Percentiles rank a stretch among this genome's conserved stretches.
phyloP scores from a whole-genome alignment of 2,113 vertebrate species.

The Asarcornis scutulata region DNA sequence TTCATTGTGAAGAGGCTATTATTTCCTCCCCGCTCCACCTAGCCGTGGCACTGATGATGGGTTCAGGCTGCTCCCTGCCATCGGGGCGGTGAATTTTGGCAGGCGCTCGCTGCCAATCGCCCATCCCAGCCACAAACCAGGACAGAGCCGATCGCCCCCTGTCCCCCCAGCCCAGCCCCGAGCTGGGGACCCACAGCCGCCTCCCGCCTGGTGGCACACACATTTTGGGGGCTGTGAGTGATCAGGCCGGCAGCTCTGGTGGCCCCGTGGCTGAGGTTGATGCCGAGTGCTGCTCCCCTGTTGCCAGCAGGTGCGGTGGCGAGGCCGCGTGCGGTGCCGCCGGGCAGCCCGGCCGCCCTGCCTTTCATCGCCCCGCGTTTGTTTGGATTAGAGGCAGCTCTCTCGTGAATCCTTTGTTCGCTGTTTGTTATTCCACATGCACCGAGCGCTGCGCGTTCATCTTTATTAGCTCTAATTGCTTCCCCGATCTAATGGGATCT shows the following conservation, averaged over 20 bases:
- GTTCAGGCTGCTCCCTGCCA: not conserved
- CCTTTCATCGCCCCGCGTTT: constrained; percentile 58
- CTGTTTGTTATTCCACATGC: constrained; percentile 79
- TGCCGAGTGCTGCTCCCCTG: not conserved
- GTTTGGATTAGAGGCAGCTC: constrained; percentile 74
- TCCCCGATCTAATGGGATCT: constrained; percentile 84
- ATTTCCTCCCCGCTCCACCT: constrained; percentile 39
- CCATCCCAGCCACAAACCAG: not conserved
- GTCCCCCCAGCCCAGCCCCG: not conserved
- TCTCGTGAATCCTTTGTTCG: constrained; percentile 73
- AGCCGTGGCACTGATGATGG: not conserved
- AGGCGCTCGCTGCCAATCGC: not conserved
- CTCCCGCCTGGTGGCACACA: not conserved
- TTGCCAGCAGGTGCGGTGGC: not conserved
- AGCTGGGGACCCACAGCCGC: not conserved
- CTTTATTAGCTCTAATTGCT: constrained; percentile 88
- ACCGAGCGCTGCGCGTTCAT: constrained; percentile 74
- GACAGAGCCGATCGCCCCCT: not conserved
- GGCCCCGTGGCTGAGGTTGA: not conserved
- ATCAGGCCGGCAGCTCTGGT: too few relatives aligned
- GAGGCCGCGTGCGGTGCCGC: constrained; percentile 64
- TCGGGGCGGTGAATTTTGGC: not conserved
- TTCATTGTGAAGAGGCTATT: constrained; percentile 36
- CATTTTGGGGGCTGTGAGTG: not conserved
- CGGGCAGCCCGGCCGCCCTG: constrained; percentile 37